Evolutionary conservation across 2,113 vertebrate genomes (phyloP).

Genomic region (human): DNA sequence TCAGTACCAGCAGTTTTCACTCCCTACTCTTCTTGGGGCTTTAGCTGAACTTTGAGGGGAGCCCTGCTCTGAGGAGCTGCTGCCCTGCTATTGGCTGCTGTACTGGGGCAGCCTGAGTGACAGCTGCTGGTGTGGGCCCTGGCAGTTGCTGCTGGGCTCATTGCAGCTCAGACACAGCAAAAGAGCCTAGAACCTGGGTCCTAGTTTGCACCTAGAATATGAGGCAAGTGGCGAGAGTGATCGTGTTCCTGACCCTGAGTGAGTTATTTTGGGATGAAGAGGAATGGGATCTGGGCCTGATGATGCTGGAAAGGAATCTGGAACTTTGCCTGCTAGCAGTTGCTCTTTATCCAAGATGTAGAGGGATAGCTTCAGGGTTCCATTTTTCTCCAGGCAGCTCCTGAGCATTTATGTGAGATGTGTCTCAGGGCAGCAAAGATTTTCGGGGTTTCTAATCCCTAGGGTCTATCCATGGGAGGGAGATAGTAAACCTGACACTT

Average conservation of each 20-base stretch:
- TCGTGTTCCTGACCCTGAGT: conserved; percentile 42
- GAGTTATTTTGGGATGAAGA: not conserved
- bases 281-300: not conserved
- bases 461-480: not conserved
- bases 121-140: not conserved
- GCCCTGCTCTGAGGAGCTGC: not conserved
- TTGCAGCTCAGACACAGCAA: not conserved
- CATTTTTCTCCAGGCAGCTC: not conserved
- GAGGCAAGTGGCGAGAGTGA: conserved; percentile 18
- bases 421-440: not conserved
- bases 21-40: not conserved
- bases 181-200: not conserved
- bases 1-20: not conserved
- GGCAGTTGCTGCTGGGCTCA: not conserved
- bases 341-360: not conserved
- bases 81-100: not conserved
- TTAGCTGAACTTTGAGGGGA: not conserved
- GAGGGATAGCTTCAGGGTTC: not conserved
- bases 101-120: not conserved
- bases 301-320: not conserved
- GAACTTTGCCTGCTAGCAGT: not conserved
- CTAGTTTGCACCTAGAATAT: not conserved
- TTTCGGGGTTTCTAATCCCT: not conserved
- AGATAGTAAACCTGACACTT: not conserved
- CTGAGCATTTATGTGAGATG: not conserved